Conservation (phyloP, 2,797 vertebrate species). For the Gallirallus australis region DNA sequence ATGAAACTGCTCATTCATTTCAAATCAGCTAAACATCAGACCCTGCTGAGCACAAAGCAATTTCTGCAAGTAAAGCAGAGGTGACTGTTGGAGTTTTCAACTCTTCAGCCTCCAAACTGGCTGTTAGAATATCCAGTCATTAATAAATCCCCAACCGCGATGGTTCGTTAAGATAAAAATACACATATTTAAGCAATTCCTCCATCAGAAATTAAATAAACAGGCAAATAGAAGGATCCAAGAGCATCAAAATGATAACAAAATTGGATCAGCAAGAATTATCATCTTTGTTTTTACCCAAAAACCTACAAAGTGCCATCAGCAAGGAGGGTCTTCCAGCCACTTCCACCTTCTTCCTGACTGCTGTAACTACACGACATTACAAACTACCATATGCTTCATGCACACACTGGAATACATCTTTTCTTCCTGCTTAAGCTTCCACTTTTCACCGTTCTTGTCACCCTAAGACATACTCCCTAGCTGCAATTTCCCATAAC, state of each 20-base stretch:
- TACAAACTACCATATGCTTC: not conserved
- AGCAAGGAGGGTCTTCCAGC: not conserved
- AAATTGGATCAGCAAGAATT: rapidly evolving
- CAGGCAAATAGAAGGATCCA: not conserved
- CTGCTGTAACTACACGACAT: rapidly evolving
- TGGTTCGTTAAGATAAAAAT: not conserved
- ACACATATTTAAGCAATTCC: not conserved
- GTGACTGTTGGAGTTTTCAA: not conserved
- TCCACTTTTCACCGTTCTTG: not conserved
- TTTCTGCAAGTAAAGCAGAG: not conserved
- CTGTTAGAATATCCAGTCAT: not conserved
- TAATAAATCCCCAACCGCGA: not conserved
- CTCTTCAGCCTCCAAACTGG: not conserved
- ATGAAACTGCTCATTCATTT: not conserved
- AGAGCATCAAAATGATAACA: not conserved
- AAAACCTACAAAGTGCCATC: not conserved
- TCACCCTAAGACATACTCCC: not conserved
- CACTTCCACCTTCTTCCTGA: not conserved
- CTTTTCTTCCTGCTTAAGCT: not conserved
- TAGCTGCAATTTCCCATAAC: rapidly evolving
- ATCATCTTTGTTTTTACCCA: not conserved
- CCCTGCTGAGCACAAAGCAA: not conserved
- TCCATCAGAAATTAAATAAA: not conserved
- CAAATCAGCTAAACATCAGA: not conserved
- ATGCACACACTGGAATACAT: rapidly evolving